Evolutionary conservation across 2,888 invertebrate species (phyloP).

Genomic region (Megastigmus dorsalis): DNA sequence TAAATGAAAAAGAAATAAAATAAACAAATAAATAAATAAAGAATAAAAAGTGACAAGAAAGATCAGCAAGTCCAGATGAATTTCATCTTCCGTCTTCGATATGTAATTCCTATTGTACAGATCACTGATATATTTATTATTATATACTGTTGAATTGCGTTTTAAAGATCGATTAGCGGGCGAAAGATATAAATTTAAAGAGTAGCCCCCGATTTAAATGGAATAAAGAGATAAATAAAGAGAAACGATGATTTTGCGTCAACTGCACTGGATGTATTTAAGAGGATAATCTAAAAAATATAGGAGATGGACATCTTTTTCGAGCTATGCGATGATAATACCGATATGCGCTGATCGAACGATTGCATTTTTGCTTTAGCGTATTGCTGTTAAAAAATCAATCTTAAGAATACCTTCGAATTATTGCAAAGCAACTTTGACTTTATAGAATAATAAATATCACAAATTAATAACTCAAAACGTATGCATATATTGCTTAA

Average conservation of each 20-base stretch:
- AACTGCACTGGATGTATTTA: conserved; percentile 41
- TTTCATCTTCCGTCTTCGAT: conserved; percentile 60
- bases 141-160: conserved; percentile 42
- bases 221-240: not conserved
- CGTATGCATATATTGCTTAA: not conserved
- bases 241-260: conserved; percentile 24
- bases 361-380: conserved; percentile 35
- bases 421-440: too few relatives aligned
- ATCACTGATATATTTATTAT: conserved; percentile 47
- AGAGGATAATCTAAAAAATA: conserved; percentile 3
- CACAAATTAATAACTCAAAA: not conserved
- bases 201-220: conserved; percentile 28
- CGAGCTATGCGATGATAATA: conserved; percentile 14
- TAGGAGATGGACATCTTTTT: conserved; percentile 17
- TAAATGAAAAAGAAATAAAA: too few relatives aligned
- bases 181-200: conserved; percentile 37
- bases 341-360: not conserved
- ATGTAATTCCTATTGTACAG: conserved; percentile 61
- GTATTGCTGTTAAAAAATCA: too few relatives aligned
- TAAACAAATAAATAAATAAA: conserved; percentile 13
- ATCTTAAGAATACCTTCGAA: not conserved
- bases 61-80: conserved; percentile 42
- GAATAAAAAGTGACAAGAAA: not conserved
- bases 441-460: not conserved
- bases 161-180: conserved; percentile 31